A percentile compares a stretch with the other conserved stretches of the same genome.
Conservation (phyloP, 2,888 invertebrate species). For the Neria commutata region DNA sequence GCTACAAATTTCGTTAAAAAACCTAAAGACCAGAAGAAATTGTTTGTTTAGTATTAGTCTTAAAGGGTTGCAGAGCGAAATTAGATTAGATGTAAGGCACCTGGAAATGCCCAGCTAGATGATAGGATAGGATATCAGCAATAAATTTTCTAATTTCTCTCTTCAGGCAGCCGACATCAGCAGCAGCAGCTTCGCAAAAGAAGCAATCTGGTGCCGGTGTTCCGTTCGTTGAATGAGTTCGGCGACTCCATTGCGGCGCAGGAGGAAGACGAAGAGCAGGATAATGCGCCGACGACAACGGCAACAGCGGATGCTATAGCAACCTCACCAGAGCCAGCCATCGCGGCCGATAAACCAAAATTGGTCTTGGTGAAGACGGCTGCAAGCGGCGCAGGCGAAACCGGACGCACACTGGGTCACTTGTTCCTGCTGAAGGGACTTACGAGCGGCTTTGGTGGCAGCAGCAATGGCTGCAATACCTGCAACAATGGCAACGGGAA, state of each 20-base stretch:
- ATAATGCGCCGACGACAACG: neutral
- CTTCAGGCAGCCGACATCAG: neutral
- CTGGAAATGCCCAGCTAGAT: too few relatives aligned
- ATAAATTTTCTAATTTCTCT: too few relatives aligned
- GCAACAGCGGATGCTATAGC: neutral
- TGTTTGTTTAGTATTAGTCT: too few relatives aligned
- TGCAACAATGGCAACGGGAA: neutral
- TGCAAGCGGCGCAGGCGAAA: constrained; percentile 14
- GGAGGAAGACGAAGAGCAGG: neutral
- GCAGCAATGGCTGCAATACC: neutral
- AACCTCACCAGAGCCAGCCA: neutral
- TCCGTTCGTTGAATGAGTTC: neutral
- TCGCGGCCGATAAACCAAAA: constrained; percentile 17
- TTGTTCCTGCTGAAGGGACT: neutral
- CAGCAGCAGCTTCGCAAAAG: too few relatives aligned
- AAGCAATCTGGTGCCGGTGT: neutral
- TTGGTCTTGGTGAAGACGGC: constrained; percentile 24
- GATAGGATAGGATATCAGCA: too few relatives aligned
- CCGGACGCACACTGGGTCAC: constrained; percentile 10
- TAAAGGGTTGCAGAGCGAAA: too few relatives aligned
- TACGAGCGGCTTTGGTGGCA: neutral
- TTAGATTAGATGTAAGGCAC: too few relatives aligned
- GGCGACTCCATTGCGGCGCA: neutral
- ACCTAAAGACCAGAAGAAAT: too few relatives aligned
- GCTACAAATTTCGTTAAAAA: too few relatives aligned